Evolutionary conservation across 2,797 vertebrate genomes (phyloP), one percentile per base, ranked within the genome.

Genomic region (Hoplostethus atlanticus): DNA sequence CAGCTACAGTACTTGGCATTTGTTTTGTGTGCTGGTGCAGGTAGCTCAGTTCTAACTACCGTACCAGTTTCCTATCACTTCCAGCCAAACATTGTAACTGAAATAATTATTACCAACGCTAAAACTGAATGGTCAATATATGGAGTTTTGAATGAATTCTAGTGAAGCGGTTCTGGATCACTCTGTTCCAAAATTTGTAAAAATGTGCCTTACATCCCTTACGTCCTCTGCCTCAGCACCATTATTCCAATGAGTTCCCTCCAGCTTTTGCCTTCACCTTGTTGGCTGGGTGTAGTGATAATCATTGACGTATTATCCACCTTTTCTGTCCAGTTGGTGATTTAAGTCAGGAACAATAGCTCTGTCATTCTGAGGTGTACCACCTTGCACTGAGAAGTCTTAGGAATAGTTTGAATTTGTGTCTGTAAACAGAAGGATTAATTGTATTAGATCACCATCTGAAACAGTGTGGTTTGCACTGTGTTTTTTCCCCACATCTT

Each of bases 171-270:
- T 65, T 61, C 57, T 66, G 42, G 58, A 73, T 83, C n/a, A 30
- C 59, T 52, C 46, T 9, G 28, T 65, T 54, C 42, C 17, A 48
- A 73, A 87, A 77, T 72, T 28, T 81, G 64, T 51, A 75, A 71
- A 78, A 79, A 84, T 84, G 93, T 95, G 94, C 94, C 93, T 95
- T 95, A 94, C 72, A 76, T 87, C 66, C 77, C 28, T 28, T 28
- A 57, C 60, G 61, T 89, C 83, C 75, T 66, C 77, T 69, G 38
- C 76, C 70, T 83, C 67, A 16, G 44, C 48, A 70, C 66, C 69
- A 67, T 70, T 38, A 70, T 76, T 85, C 63, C 44, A 71, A 40
- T 79, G 30, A n/a, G 38, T 76, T 62, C 73, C 68, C 46, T 76
- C 64, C 58, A 38, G 62, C 52, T 46, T 68, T 80, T 83, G 56